Evolutionary conservation across 2,113 vertebrate genomes (phyloP).

Genomic region (Sus scrofa): T2T-Sscrofa CM000816.6:107785001-107785500

Average conservation of each 20-base stretch:
- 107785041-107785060: too few relatives aligned
- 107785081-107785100: too few relatives aligned
- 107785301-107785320: background rate
- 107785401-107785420: background rate
- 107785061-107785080: too few relatives aligned
- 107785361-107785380: background rate
- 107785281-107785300: background rate
- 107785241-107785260: background rate
- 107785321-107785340: background rate
- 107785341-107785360: background rate
- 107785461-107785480: conserved; percentile 35
- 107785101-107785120: too few relatives aligned
- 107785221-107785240: too few relatives aligned
- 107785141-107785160: too few relatives aligned
- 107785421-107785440: background rate
- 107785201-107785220: too few relatives aligned
- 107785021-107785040: too few relatives aligned
- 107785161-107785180: too few relatives aligned
- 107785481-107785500: background rate
- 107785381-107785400: background rate
- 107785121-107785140: too few relatives aligned
- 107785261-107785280: background rate
- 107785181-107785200: too few relatives aligned
- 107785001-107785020: too few relatives aligned
- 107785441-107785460: conserved; percentile 29